Base-by-base conservation (phyloP, 2,113 vertebrate genomes). In the Thryonomys swinderianus region DNA sequence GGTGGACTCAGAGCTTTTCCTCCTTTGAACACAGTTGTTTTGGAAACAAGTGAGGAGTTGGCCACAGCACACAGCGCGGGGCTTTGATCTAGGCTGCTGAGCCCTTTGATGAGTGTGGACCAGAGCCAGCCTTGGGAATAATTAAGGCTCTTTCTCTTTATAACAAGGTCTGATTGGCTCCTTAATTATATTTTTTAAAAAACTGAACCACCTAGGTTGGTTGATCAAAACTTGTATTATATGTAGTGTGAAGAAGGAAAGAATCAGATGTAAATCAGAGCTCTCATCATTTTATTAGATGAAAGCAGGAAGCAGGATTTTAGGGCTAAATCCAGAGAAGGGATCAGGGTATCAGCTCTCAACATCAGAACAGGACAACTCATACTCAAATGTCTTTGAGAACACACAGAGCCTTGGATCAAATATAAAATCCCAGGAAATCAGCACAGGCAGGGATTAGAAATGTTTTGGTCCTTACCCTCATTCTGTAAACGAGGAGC, bases 171-270 rank as follows among this genome's bases (percentile, higher is more conserved):
- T 86, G 84, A 74, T 78, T 94, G 76, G 64, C 62, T 95, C 45
- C 67, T 95, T 97, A 96, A 95, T 90, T 95, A 94, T 79, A 37
- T 93, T n/a, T 66, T 93, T 78, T 78, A 7, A 23, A 64, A 95
- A 95, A 79, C 3, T 37, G 59, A 95, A 81, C 71, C 86, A 94
- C 86, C 79, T 91, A 86, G 42, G 45, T 86, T 78, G 55, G 85
- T 85, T 87, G 48, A 85, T 93, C 32, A 91, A 94, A 96, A 91
- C 32, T 14, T 59, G 32, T 71, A 3, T 93, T 59, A 62, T 76
- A 62, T 32, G 42, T 59, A 51, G 25, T 80, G 32, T 78, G 62
- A 67, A 57, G 71, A 82, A 71, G 71, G 82, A 59, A 82, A 71
- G 40, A 71, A 67, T 45, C 12, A 32, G 59, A 79, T 74, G 86